Evolutionary conservation across 2,888 invertebrate species (phyloP), one percentile per base, ranked within the genome.

Genomic region (Dioctria linearis): DNA sequence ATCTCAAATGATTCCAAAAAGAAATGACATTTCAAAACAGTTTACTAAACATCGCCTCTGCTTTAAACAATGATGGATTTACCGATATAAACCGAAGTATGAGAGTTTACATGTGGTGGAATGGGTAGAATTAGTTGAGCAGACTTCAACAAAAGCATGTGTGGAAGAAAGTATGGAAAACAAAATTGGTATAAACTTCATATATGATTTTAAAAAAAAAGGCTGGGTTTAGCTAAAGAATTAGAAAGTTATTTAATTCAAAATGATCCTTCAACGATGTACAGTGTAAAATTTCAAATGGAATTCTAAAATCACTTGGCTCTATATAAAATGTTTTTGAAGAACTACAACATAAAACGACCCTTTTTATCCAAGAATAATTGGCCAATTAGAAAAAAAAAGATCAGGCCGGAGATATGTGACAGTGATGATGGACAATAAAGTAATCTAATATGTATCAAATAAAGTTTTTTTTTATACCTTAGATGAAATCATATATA

Each of bases 61-160:
- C 2, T 75, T 61, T 75, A 11, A 8, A 11, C 4, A 37, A 0
- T 25, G 75, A 75, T n/a, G 75, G 5, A n/a, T 75, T 75, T 75
- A 3, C 75, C 59, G 75, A 75, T 75, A 75, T 75, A 73, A 57
- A 73, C 73, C 57, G n/a, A 46, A 39, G 13, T 54, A 73, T 40
- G 42, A 73, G 42, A 57, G 40, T 73, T 73, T 73, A 57, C 8
- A 73, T 73, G 73, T 40, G 73, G 71, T 54, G 54, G n/a, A 57
- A 73, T 57, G 54, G 54, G n/a, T 73, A 57, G 73, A 73, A 73
- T 73, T 73, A 73, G 54, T 73, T 73, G 5, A 57, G 40, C 54
- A 40, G 39, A 39, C 54, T 40, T 11, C n/a, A 8, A 11, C 54
- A 25, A 61, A 61, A 25, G 61, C n/a, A 37, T 61, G n/a, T 61